Percentiles rank a stretch among this genome's conserved stretches.
Conservation (phyloP, 1,140 invertebrate genomes). For the Physella acuta region DNA sequence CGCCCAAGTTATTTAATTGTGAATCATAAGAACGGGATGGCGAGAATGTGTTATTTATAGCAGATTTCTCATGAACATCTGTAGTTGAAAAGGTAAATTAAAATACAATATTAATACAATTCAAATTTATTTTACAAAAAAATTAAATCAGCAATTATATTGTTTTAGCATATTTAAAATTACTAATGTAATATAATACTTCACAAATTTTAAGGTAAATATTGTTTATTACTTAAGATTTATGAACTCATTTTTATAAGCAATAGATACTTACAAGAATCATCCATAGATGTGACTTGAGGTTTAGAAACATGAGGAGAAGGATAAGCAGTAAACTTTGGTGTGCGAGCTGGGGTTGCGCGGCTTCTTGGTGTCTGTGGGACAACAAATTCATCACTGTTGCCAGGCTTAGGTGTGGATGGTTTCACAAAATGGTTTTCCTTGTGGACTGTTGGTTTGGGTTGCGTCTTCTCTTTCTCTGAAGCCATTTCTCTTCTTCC, state of each 20-base stretch:
- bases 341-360: slow-evolving; percentile 11
- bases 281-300: slow-evolving; percentile 41
- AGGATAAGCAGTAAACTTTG: slow-evolving; percentile 32
- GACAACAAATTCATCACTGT: slow-evolving; percentile 58
- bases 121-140: no score
- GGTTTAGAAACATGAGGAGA: slow-evolving; percentile 44
- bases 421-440: not conserved
- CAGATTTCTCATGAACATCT: slow-evolving; percentile 33
- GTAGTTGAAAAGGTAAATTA: slow-evolving; percentile 15
- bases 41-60: slow-evolving; percentile 56
- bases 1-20: slow-evolving; percentile 52
- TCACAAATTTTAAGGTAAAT: no score
- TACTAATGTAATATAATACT: no score
- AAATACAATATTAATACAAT: not conserved
- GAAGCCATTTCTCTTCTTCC: slow-evolving; percentile 17
- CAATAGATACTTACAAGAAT: slow-evolving; percentile 45
- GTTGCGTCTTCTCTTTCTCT: not conserved
- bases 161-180: no score
- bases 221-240: no score
- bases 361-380: slow-evolving; percentile 24
- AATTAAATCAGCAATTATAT: no score
- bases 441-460: not conserved
- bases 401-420: slow-evolving; percentile 11
- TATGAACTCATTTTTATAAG: no score
- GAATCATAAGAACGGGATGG: slow-evolving; percentile 64